A percentile compares a stretch with the other conserved stretches of the same genome.
Evolutionary conservation across 2,797 vertebrate genomes (phyloP).

Genomic region (Octomys mimax): DNA sequence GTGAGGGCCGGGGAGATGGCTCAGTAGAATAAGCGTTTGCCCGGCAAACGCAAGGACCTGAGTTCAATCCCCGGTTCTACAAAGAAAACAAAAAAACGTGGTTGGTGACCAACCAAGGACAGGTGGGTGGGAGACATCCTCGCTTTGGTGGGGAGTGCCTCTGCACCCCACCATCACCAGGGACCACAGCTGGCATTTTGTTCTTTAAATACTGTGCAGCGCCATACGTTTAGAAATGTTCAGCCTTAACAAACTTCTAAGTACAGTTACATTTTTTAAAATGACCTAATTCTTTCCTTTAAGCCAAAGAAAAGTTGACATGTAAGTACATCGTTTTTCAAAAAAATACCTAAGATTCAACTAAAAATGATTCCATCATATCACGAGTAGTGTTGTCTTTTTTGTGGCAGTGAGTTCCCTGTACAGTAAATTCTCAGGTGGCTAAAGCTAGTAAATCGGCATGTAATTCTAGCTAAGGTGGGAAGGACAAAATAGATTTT

Average conservation of each 20-base stretch:
- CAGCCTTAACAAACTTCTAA: background rate
- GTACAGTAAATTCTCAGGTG: background rate
- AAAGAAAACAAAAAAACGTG: too few species aligned
- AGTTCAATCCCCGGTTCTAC: too few species aligned
- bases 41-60: too few species aligned
- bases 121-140: background rate
- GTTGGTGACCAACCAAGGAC: background rate
- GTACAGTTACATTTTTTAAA: background rate
- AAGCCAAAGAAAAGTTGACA: background rate
- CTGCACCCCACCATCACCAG: too few species aligned
- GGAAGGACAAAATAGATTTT: background rate
- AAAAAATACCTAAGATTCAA: background rate
- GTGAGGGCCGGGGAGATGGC: too few species aligned
- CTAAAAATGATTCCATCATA: background rate
- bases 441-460: background rate
- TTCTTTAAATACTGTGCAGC: background rate
- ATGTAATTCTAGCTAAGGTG: too few species aligned
- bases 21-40: too few species aligned
- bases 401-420: background rate
- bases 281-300: background rate
- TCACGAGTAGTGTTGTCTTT: background rate
- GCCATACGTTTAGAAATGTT: background rate
- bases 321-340: background rate
- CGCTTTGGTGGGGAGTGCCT: background rate
- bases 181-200: too few species aligned